Evolutionary conservation across 2,797 vertebrate species (phyloP).

Genomic region (Remorina albescens): DNA sequence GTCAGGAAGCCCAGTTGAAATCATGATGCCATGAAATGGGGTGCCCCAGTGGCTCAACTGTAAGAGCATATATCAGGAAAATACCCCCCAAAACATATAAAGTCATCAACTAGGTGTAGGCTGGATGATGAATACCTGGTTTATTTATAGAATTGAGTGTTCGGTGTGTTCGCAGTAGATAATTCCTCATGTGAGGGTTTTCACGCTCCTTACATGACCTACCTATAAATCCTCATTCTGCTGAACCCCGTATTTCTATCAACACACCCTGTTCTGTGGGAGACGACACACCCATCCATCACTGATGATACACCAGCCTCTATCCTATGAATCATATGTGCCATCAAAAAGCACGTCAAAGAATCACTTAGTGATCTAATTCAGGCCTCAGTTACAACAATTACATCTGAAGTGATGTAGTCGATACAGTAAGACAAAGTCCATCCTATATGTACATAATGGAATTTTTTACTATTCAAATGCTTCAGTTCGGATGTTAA

Average conservation of each 20-base stretch:
- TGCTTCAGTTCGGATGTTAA: no score
- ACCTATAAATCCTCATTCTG: background rate
- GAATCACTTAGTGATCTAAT: no score
- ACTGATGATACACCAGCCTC: background rate
- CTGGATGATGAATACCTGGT: background rate
- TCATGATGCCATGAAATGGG: no score
- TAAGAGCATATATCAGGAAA: no score
- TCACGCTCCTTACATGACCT: background rate
- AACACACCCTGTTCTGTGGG: constrained; percentile 10
- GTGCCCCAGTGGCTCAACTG: no score
- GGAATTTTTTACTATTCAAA: background rate
- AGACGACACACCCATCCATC: background rate
- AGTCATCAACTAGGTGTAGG: background rate
- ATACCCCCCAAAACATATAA: no score
- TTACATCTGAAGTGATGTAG: no score
- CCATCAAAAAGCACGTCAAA: no score
- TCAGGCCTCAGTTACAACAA: no score
- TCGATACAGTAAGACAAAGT: no score
- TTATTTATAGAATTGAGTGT: background rate
- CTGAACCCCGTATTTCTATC: background rate
- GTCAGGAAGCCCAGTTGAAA: background rate
- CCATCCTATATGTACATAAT: background rate
- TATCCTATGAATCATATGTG: background rate
- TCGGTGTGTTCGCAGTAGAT: background rate
- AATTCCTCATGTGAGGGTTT: background rate